Percentiles rank a stretch among this genome's conserved stretches.
Conservation (phyloP, 2,797 vertebrate species). For the Acipenser oxyrinchus region DNA sequence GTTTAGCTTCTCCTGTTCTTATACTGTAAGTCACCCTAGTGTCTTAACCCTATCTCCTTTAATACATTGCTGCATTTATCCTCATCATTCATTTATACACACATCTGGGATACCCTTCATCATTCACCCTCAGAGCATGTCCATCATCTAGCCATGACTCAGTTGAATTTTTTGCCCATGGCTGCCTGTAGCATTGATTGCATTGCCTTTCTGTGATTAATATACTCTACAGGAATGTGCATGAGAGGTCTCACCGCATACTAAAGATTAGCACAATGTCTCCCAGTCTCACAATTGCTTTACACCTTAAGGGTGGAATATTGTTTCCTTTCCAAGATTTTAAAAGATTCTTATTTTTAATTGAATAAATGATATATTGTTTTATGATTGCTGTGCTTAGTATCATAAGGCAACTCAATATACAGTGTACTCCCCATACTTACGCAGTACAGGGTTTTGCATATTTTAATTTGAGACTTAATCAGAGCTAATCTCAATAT, state of each 20-base stretch:
- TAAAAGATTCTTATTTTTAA: neutral
- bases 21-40: neutral
- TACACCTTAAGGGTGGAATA: neutral
- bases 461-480: too few relatives aligned
- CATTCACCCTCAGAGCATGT: neutral
- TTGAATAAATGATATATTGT: neutral
- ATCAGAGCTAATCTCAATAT: too few relatives aligned
- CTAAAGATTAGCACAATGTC: neutral
- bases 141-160: neutral
- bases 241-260: neutral
- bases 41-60: neutral
- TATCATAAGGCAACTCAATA: too few relatives aligned
- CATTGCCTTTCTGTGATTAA: neutral
- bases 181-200: neutral
- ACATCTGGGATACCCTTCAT: neutral
- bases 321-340: neutral
- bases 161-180: neutral
- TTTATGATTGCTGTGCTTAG: neutral
- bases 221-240: neutral
- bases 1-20: neutral
- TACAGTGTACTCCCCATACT: too few relatives aligned
- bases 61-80: neutral
- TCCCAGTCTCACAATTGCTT: neutral
- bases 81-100: neutral
- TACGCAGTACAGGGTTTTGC: too few relatives aligned